phyloP scores from a whole-genome alignment of 2,113 vertebrate genomes.

The Zonotrichia leucophrys region DNA sequence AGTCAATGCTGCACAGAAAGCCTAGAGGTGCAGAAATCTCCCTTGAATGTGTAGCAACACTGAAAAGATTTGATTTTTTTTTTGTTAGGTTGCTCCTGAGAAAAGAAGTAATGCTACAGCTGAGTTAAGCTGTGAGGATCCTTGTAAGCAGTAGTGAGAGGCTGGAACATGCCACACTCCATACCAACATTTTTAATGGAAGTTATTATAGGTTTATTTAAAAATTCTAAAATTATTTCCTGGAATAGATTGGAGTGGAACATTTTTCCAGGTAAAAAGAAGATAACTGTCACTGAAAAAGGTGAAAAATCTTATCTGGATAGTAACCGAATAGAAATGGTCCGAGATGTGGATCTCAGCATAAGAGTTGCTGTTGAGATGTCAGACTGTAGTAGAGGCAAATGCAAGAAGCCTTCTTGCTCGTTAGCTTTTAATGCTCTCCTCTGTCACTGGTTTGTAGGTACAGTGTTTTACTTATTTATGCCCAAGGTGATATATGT shows the following conservation, averaged over 20 bases:
- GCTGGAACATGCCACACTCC: rapidly evolving
- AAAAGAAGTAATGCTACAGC: neutral
- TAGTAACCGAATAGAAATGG: neutral
- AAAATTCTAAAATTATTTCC: neutral
- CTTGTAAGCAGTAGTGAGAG: neutral
- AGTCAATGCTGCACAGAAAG: neutral
- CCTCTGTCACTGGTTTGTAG: neutral
- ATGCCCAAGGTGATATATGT: neutral
- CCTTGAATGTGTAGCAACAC: neutral
- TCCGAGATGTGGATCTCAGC: neutral
- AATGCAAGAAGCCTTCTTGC: neutral
- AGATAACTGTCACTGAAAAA: neutral
- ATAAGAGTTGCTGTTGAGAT: neutral
- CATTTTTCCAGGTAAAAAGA: neutral
- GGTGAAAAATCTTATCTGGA: neutral
- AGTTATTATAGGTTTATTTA: neutral
- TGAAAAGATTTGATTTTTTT: neutral
- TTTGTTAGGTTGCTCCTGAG: neutral
- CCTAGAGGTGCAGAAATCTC: neutral
- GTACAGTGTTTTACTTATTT: conserved; percentile 19
- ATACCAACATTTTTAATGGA: neutral
- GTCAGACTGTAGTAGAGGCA: neutral
- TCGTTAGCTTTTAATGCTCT: neutral
- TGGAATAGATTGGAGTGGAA: neutral
- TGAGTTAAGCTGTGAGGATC: neutral